These are phyloP conservation scores for Nephotettix cincticeps DNA, from an alignment of 1,140 invertebrate species.

Conservation along the genomic window DNA sequence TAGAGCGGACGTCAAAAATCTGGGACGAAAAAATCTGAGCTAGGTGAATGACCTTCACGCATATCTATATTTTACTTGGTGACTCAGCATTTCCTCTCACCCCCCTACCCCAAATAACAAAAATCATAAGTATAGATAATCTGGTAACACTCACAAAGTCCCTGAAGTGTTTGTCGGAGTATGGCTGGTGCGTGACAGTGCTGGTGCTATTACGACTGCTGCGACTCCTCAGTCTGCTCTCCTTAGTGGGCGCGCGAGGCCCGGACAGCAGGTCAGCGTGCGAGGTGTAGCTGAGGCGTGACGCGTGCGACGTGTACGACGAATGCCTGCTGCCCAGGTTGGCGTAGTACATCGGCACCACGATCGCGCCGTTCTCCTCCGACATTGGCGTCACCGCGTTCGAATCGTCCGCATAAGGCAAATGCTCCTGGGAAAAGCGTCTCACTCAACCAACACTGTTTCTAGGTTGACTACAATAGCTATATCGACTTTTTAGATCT, in stretches of 20 bases:
- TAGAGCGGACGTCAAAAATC: no score
- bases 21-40: no score
- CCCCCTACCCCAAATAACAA: no score
- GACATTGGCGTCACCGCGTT: slow-evolving; percentile 97
- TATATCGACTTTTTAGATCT: no score
- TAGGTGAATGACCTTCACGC: no score
- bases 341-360: slow-evolving; percentile 79
- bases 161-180: slow-evolving; percentile 33
- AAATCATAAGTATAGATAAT: no score
- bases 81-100: no score
- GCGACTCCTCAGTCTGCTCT: slow-evolving; percentile 73
- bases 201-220: slow-evolving; percentile 56
- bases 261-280: slow-evolving; percentile 81
- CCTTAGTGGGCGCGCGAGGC: slow-evolving; percentile 74
- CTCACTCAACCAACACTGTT: slow-evolving; percentile 32
- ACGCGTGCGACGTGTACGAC: slow-evolving; percentile 92
- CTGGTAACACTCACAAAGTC: slow-evolving; percentile 37
- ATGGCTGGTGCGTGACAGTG: slow-evolving; percentile 36
- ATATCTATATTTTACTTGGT: no score
- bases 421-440: slow-evolving; percentile 71
- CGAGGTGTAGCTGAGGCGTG: slow-evolving; percentile 88
- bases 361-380: slow-evolving; percentile 94
- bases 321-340: slow-evolving; percentile 80
- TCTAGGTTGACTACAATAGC: background rate
- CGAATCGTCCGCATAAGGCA: slow-evolving; percentile 96